phyloP scores from a whole-genome alignment of 2,888 invertebrate genomes.

The Meiosimyza decipiens region DNA sequence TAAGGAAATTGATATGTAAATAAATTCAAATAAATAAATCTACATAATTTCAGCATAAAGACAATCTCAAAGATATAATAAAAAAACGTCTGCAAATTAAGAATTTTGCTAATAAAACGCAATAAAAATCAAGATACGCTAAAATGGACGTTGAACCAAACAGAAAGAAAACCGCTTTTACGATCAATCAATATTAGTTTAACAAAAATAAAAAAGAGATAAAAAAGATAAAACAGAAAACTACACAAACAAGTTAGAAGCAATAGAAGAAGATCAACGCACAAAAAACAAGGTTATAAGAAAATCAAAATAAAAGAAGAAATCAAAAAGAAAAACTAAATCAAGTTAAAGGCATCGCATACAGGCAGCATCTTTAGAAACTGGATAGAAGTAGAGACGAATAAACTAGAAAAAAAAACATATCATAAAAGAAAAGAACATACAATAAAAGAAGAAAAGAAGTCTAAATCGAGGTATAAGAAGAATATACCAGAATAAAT shows the following conservation, averaged over 20 bases:
- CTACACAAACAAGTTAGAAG: background rate
- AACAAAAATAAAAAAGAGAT: background rate
- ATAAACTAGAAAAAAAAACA: background rate
- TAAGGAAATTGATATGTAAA: too few species aligned
- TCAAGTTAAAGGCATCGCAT: background rate
- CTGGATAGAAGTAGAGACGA: background rate
- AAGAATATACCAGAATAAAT: too few species aligned
- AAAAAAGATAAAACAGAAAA: background rate
- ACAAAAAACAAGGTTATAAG: background rate
- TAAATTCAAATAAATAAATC: background rate
- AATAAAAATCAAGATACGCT: constrained; percentile 13
- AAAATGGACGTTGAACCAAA: constrained; percentile 1
- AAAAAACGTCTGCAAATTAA: background rate
- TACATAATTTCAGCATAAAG: background rate
- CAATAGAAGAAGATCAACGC: background rate
- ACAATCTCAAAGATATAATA: background rate
- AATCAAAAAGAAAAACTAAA: background rate
- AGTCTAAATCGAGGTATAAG: too few species aligned
- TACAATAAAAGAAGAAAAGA: background rate
- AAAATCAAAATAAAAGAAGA: background rate
- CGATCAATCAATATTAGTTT: constrained; percentile 1
- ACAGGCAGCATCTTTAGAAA: background rate
- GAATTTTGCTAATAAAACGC: constrained; percentile 4
- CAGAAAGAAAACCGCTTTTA: constrained; percentile 6
- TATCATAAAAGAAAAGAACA: background rate